Base-by-base conservation (phyloP, 2,113 vertebrate genomes). In the Oryzias woworae region DNA sequence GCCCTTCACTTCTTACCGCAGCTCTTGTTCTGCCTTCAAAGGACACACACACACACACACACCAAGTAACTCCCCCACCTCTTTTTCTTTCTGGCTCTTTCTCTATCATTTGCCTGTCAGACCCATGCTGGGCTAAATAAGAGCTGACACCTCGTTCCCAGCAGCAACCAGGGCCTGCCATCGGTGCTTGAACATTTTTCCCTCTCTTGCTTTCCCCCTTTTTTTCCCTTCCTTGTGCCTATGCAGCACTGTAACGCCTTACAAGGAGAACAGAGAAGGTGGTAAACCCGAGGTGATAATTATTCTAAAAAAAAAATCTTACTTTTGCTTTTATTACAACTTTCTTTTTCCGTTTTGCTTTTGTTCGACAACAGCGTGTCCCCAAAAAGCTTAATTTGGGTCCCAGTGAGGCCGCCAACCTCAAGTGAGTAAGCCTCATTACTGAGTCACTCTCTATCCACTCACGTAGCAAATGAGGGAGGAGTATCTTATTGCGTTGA, bases 31-130 rank as follows among this genome's bases (percentile, higher is more conserved):
- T 75, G 45, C 44, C 65, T 75, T 75, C 43, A 75, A 74, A 75
- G 59, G 51, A 69, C 51, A 67, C 52, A 3, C 54, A 47, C 51
- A 67, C 52, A 3, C 54, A 47, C 24, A 59, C 3, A 73, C 58
- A 73, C 58, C 62, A 62, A 31, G 36, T 20, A 41, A 0, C 48
- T 23, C 28, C 18, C 12, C 8, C 46, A 12, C 41, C 1, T 60
- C 48, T 4, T 45, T 26, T 51, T 43, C 60, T 74, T 63, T 58
- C 57, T 45, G 17, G 31, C 76, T 75, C 74, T 47, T 49, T 69
- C 67, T 75, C 71, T 87, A 83, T 87, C 82, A 85, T 86, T 85
- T 82, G 71, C 69, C 81, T 86, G 85, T 88, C 83, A 82, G 67
- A 72, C 56, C 55, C 72, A 73, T 28, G 75, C 76, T 81, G 84